Percentiles rank a stretch among this genome's conserved stretches.
phyloP scores from a whole-genome alignment of 2,113 vertebrate genomes.

The Steatornis caripensis region DNA sequence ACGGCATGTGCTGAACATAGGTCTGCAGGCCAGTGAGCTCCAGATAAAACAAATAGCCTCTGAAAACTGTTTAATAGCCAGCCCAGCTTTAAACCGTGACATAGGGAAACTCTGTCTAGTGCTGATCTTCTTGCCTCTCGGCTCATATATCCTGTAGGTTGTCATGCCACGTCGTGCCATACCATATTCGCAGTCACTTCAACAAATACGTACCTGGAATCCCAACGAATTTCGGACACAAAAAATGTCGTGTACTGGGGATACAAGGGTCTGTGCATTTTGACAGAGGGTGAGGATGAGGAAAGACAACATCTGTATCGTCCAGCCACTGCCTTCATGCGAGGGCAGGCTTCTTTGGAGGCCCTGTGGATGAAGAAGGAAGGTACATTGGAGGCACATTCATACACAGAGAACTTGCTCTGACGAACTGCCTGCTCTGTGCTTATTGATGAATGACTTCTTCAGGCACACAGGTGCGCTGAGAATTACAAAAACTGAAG shows the following conservation, averaged over 20 bases:
- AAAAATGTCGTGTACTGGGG: neutral
- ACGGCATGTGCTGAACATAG: neutral
- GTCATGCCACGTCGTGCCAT: neutral
- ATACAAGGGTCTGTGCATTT: neutral
- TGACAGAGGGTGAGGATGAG: neutral
- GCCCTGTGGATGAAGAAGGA: neutral
- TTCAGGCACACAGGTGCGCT: conserved; percentile 5
- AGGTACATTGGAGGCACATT: neutral
- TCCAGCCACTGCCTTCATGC: neutral
- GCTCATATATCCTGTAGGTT: neutral
- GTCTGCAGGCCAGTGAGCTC: neutral
- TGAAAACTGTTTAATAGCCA: no score
- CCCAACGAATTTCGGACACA: neutral
- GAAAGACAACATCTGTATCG: neutral
- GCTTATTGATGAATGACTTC: conserved; percentile 21
- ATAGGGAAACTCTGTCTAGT: neutral
- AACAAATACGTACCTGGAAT: neutral
- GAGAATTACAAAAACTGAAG: neutral
- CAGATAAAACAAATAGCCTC: neutral
- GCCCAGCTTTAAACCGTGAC: no score
- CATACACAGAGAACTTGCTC: neutral
- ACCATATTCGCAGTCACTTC: neutral
- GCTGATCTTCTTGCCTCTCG: neutral
- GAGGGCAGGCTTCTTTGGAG: neutral
- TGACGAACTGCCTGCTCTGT: neutral